These are phyloP conservation scores for Pangasius djambal DNA, from an alignment of 2,797 vertebrate species.

Conservation along the genomic window DNA sequence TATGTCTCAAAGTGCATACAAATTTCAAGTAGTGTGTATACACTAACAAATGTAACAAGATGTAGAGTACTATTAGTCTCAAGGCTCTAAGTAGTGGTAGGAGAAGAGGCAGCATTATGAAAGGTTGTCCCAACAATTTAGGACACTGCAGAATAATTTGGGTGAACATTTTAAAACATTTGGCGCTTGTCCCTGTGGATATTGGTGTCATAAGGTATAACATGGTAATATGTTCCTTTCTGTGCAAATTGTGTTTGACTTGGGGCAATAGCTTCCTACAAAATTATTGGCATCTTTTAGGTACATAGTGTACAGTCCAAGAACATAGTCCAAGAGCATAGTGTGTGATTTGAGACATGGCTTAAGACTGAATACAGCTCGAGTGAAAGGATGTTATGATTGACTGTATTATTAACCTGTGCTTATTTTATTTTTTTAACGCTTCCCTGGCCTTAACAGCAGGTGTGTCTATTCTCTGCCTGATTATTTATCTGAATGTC, in stretches of 20 bases:
- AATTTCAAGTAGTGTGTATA: not conserved
- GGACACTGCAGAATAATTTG: not conserved
- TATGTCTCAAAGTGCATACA: not conserved
- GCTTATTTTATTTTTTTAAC: slow-evolving; percentile 50
- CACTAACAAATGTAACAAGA: not conserved
- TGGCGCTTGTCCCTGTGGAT: not conserved
- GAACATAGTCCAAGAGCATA: not conserved
- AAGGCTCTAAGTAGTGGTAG: not conserved
- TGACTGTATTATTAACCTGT: slow-evolving; percentile 32
- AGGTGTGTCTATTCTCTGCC: slow-evolving; percentile 72
- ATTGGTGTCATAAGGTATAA: not conserved
- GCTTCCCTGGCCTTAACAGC: slow-evolving; percentile 78
- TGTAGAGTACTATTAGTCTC: not conserved
- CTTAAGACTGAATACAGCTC: not conserved
- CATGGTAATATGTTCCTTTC: not conserved
- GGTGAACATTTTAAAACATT: not conserved
- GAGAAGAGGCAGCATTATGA: not conserved
- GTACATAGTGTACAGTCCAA: not conserved
- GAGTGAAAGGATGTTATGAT: not conserved
- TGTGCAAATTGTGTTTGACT: not conserved
- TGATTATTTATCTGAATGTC: not conserved
- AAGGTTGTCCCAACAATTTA: not conserved
- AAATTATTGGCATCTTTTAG: not conserved
- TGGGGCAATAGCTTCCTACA: not conserved
- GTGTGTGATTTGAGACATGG: slow-evolving; percentile 2